A percentile compares a stretch with the other conserved stretches of the same genome.
Evolutionary conservation across 2,113 vertebrate species (phyloP).

Genomic region (Gavia stellata): DNA sequence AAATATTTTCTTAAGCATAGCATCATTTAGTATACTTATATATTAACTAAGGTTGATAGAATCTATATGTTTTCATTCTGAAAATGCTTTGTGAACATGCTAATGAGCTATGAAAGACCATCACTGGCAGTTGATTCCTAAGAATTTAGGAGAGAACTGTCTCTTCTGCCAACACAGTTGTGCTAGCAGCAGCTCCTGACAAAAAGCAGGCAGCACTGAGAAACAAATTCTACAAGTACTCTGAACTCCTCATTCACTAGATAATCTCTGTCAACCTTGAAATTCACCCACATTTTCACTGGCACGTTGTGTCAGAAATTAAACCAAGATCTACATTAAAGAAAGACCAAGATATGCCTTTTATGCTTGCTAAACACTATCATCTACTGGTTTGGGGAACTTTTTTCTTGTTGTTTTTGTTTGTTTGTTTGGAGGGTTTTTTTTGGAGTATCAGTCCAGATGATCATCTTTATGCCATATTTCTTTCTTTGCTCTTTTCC

Average conservation of each 20-base stretch:
- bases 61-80: background rate
- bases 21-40: background rate
- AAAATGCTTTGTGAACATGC: background rate
- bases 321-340: background rate
- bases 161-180: background rate
- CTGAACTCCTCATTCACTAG: background rate
- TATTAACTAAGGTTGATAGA: background rate
- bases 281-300: background rate
- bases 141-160: background rate
- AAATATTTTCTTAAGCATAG: background rate
- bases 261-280: background rate
- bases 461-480: background rate
- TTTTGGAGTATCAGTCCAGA: background rate
- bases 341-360: background rate
- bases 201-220: background rate
- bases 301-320: background rate
- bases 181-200: background rate
- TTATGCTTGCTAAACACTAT: background rate
- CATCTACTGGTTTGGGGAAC: background rate
- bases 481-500: background rate
- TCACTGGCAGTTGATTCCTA: background rate
- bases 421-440: background rate
- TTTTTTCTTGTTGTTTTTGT: background rate
- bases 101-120: background rate
- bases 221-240: background rate